phyloP scores from a whole-genome alignment of 37 sponge, comb jelly and placozoan species.

The Amphimedon queenslandica region DNA sequence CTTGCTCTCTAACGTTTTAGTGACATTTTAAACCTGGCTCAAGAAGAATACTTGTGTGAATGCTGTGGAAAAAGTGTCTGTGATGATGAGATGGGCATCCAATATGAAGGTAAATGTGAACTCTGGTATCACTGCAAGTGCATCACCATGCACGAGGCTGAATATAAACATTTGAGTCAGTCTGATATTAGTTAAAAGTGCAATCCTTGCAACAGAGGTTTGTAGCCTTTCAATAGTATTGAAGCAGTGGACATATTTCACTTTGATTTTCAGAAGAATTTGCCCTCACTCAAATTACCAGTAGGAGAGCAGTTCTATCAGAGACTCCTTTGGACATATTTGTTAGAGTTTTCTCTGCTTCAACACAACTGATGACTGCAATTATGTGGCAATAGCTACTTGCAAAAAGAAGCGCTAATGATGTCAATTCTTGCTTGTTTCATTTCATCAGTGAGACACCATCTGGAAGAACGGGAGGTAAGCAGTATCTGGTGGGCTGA shows the following conservation, averaged over 20 bases:
- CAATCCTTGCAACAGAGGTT: constrained; percentile 3
- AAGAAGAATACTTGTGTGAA: constrained; percentile 32
- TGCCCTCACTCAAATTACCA: constrained; percentile 53
- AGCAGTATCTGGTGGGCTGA: constrained; percentile 60
- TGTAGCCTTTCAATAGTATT: constrained; percentile 15
- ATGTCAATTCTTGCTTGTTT: constrained; percentile 35
- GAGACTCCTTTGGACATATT: constrained; percentile 55
- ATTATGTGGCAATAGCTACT: constrained; percentile 63
- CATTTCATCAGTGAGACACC: constrained; percentile 24
- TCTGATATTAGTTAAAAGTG: constrained; percentile 24
- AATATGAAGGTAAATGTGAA: constrained; percentile 35
- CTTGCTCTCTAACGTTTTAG: constrained; percentile 4
- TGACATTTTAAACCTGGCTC: background rate
- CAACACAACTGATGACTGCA: constrained; percentile 26
- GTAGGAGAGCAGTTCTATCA: constrained; percentile 57
- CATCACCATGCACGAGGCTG: background rate
- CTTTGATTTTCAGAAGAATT: constrained; percentile 65
- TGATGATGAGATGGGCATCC: constrained; percentile 17
- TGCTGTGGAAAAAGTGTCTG: constrained; percentile 19
- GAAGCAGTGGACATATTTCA: constrained; percentile 25
- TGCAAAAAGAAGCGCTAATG: constrained; percentile 33
- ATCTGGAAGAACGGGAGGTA: constrained; percentile 40
- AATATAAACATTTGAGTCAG: background rate
- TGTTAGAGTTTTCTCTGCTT: constrained; percentile 53
- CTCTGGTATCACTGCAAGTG: constrained; percentile 32